Conservation (phyloP, 2,888 invertebrate genomes). For the Gastracanthus pulcherrimus region DNA sequence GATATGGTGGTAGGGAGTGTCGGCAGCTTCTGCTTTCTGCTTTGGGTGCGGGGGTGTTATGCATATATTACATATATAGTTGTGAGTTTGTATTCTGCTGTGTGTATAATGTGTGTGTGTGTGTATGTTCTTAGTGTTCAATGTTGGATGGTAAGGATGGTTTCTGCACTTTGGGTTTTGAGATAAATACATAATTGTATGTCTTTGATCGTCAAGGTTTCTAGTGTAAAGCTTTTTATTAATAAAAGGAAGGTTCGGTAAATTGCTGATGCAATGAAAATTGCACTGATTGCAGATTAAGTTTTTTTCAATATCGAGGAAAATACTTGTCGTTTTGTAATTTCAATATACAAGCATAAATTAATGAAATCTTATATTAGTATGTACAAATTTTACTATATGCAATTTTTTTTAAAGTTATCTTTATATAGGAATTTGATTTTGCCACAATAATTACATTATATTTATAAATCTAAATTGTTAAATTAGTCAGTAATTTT, state of each 20-base stretch:
- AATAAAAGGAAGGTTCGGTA: background rate
- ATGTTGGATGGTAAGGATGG: background rate
- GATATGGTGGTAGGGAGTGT: background rate
- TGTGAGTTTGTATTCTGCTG: too few relatives aligned
- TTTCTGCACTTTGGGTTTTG: background rate
- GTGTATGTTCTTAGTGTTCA: too few relatives aligned
- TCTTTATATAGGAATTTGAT: too few relatives aligned
- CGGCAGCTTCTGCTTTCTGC: too few relatives aligned
- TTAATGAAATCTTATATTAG: too few relatives aligned
- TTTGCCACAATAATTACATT: too few relatives aligned
- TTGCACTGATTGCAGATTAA: background rate
- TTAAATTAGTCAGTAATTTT: too few relatives aligned
- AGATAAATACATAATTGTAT: background rate
- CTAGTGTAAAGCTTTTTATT: background rate
- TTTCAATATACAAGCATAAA: too few relatives aligned
- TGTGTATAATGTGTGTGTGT: too few relatives aligned
- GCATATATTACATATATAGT: background rate
- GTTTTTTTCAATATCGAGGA: background rate
- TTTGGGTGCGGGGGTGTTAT: conserved; percentile 7
- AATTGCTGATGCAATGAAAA: background rate
- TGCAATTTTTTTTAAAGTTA: too few relatives aligned
- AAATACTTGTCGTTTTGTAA: background rate
- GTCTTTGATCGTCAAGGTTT: background rate
- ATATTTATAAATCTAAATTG: too few relatives aligned
- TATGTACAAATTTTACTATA: too few relatives aligned